phyloP scores from a whole-genome alignment of 1,140 invertebrate species.

The Scaptodrosophila lebanonensis region DNA sequence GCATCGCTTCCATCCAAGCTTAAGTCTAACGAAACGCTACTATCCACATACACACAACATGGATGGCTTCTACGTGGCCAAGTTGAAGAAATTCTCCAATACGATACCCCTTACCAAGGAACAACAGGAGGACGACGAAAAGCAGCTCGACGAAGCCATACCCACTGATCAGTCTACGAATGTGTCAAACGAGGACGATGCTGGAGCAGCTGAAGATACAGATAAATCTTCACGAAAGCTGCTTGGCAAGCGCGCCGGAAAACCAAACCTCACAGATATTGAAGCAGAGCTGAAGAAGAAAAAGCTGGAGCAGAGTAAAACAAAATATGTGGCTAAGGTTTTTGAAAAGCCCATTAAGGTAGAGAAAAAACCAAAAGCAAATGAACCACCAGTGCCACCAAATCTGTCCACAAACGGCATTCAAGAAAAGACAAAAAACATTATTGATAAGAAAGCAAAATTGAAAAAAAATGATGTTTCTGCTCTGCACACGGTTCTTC shows the following conservation, averaged over 20 bases:
- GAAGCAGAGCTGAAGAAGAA: constrained; percentile 70
- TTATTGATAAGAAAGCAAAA: too few relatives aligned
- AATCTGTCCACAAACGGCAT: too few relatives aligned
- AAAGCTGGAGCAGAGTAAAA: constrained; percentile 62
- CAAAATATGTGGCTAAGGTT: constrained; percentile 76
- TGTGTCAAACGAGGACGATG: constrained; percentile 37
- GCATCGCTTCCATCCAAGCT: constrained; percentile 93
- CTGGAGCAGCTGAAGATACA: constrained; percentile 56
- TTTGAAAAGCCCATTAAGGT: constrained; percentile 71
- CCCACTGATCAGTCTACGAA: constrained; percentile 24
- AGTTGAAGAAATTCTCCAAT: constrained; percentile 97
- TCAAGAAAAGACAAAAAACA: background rate
- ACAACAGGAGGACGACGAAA: constrained; percentile 78
- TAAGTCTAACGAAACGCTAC: constrained; percentile 93
- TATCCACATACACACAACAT: constrained; percentile 99
- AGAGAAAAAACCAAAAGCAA: constrained; percentile 56
- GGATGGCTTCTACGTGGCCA: constrained; percentile 99
- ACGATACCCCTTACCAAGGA: constrained; percentile 81
- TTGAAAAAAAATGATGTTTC: too few relatives aligned
- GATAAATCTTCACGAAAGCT: constrained; percentile 46
- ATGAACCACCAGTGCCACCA: constrained; percentile 20
- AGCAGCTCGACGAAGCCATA: constrained; percentile 65
- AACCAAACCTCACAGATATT: constrained; percentile 55
- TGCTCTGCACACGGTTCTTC: too few relatives aligned
- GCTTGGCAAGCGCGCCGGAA: constrained; percentile 71